Base-by-base conservation (phyloP, 2,797 vertebrate species). In the Petrocephalus sullivani region DNA sequence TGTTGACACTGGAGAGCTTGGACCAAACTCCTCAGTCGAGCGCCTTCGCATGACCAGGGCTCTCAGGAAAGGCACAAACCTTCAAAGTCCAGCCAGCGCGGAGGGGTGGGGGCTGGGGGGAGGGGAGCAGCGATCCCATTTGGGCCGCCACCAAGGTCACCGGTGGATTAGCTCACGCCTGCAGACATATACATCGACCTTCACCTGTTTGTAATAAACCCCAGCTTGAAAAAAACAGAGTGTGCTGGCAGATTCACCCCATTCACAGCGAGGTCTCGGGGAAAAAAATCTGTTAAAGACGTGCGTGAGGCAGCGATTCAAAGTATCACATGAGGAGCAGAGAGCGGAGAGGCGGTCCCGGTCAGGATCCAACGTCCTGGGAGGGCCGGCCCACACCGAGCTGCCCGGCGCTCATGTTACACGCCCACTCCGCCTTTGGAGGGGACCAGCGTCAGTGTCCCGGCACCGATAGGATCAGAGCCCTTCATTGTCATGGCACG, bases 131-230 rank as follows among this genome's bases (percentile, higher is more conserved):
- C 64, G 33, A 12, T 33, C 49, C 67, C 23, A 3, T 23, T 46
- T 16, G 49, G 3, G 16, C 64, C 37, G 7, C 12, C 87, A 5
- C 46, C n/a, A 41, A 53, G 87, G 67, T 81, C 67, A 78, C 37
- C 9, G 1, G 19, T n/a, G 21, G 33, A 60, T 6, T 85, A 8
- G 51, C 83, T 37, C 28, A 16, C 54, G 83, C 83, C 83, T 56
- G 83, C 53, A 85, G 83, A 83, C 81, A 83, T 83, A 56, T 7
- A 53, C 51, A 6, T 37, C 41, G 10, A 81, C 87, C 54, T 75
- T 54, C 87, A 88, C 87, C 75, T 82, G 87, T 88, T 82, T 58
- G 71, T 61, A 83, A 60, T 88, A 83, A 88, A 82, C 33, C 21
- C 10, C 0, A 23, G 81, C 46, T 12, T 51, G 46, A 61, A 61